Conservation (phyloP, 2,113 vertebrate genomes). For the Zosterops lateralis region DNA sequence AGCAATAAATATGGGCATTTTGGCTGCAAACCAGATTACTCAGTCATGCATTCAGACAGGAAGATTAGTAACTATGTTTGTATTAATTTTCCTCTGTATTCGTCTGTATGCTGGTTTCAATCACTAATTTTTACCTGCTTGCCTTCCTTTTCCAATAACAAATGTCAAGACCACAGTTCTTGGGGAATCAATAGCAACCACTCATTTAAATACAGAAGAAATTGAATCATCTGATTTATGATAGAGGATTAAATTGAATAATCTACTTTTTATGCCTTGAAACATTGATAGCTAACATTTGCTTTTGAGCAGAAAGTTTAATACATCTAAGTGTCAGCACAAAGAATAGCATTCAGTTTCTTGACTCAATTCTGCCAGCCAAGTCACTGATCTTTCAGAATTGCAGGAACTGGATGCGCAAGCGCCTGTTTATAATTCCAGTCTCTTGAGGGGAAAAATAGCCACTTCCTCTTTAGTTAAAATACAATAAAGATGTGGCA, state of each 20-base stretch:
- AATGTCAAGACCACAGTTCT: background rate
- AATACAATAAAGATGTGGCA: background rate
- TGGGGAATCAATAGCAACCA: background rate
- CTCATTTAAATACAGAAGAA: background rate
- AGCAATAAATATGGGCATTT: background rate
- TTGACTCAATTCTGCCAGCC: background rate
- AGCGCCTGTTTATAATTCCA: background rate
- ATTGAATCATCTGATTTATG: background rate
- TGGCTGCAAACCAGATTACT: background rate
- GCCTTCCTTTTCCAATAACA: background rate
- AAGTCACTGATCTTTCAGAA: background rate
- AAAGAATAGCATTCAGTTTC: background rate
- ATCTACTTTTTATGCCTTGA: background rate
- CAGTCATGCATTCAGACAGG: background rate
- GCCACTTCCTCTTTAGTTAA: background rate
- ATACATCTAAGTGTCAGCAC: background rate
- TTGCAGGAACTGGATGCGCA: background rate
- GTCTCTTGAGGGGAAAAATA: background rate
- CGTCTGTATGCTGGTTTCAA: background rate
- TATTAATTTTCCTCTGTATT: background rate
- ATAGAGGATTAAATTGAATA: background rate
- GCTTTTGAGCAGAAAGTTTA: background rate
- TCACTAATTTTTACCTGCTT: background rate
- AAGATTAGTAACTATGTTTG: background rate
- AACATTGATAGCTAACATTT: background rate